A percentile compares a stretch with the other conserved stretches of the same genome.
Evolutionary conservation across 1,140 invertebrate genomes (phyloP).

Genomic region (Alviniconcha marisindica): DNA sequence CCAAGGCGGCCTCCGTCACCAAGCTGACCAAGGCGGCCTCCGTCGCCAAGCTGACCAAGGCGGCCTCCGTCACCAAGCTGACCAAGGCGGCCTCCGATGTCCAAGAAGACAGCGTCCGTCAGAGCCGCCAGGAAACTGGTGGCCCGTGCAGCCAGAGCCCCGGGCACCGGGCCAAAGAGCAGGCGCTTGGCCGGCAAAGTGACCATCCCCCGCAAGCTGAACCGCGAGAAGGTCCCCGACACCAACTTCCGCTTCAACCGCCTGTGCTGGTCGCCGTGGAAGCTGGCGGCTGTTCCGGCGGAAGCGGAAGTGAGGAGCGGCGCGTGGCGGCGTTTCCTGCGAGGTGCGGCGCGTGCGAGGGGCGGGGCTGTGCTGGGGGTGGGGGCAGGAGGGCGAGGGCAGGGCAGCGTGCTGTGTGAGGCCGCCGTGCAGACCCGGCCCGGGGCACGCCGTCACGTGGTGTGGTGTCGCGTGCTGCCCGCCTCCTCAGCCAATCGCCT

Average conservation of each 20-base stretch:
- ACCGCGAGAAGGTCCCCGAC: slow-evolving; percentile 50
- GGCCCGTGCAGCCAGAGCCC: not conserved
- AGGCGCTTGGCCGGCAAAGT: not conserved
- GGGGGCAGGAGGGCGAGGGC: not conserved
- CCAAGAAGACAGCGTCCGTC: not conserved
- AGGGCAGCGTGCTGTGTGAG: slow-evolving; percentile 47
- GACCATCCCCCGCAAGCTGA: slow-evolving; percentile 35
- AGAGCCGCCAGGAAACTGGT: slow-evolving; percentile 8
- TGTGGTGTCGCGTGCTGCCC: slow-evolving; percentile 29
- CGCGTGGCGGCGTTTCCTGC: slow-evolving; percentile 26
- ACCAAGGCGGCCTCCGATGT: not conserved
- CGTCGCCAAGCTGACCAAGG: too few species aligned
- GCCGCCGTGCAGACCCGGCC: slow-evolving; percentile 38
- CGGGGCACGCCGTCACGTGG: slow-evolving; percentile 26
- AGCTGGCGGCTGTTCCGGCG: slow-evolving; percentile 19
- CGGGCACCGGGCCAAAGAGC: not conserved
- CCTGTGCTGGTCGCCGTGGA: slow-evolving; percentile 34
- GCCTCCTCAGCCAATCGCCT: not conserved
- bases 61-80: too few species aligned
- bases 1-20: not conserved
- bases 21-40: not conserved
- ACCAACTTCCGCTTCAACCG: slow-evolving; percentile 50
- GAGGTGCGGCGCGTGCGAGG: not conserved
- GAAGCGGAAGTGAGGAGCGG: not conserved
- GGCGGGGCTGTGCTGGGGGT: slow-evolving; percentile 16